Evolutionary conservation across 2,888 invertebrate genomes (phyloP).

Genomic region (Ceratothoa steindachneri): DNA sequence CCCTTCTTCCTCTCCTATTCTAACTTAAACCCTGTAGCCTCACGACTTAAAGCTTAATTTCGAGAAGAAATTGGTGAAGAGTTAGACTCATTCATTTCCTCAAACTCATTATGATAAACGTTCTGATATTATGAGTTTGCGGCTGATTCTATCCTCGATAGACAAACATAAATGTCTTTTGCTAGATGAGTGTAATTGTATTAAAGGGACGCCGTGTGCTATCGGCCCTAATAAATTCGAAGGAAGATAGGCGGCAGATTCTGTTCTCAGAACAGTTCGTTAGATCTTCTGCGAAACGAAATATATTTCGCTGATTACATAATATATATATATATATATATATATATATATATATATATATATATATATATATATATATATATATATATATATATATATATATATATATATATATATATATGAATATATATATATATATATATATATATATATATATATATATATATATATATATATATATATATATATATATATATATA

Average conservation of each 20-base stretch:
- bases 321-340: constrained; percentile 3
- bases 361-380: constrained; percentile 15
- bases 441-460: background rate
- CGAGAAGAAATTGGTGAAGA: background rate
- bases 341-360: constrained; percentile 15
- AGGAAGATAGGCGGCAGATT: constrained; percentile 9
- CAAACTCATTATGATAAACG: constrained; percentile 34
- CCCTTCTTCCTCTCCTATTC: background rate
- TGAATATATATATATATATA: background rate
- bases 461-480: background rate
- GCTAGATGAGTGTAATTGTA: constrained; percentile 36
- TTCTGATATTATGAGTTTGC: constrained; percentile 37
- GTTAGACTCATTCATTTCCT: background rate
- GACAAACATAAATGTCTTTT: constrained; percentile 35
- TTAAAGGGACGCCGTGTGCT: constrained; percentile 9
- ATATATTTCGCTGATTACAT: background rate
- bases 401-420: background rate
- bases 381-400: constrained; percentile 4
- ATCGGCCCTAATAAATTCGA: constrained; percentile 1
- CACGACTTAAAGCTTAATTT: background rate
- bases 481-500: background rate
- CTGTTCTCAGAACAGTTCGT: background rate
- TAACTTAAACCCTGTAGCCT: background rate
- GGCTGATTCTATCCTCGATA: constrained; percentile 37
- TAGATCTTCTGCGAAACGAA: background rate